A percentile compares a stretch with the other conserved stretches of the same genome.
Evolutionary conservation across 2,113 vertebrate genomes (phyloP).

Genomic region (Saimiri boliviensis): DNA sequence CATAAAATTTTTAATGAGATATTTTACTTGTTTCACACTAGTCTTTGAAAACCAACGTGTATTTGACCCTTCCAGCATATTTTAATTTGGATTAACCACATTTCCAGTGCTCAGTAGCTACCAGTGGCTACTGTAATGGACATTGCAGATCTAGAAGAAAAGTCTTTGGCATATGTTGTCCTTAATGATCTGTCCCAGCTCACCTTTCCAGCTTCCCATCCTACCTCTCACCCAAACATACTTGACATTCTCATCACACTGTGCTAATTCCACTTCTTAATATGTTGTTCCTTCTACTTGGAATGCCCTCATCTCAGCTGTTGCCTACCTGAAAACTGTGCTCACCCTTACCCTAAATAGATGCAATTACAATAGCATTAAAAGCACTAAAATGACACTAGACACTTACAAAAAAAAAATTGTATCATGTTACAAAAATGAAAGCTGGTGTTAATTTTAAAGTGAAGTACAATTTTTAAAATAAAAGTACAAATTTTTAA

Average conservation of each 20-base stretch:
- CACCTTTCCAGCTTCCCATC: background rate
- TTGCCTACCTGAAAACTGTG: background rate
- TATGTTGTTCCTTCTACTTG: background rate
- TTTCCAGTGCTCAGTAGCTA: background rate
- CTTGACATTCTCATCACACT: background rate
- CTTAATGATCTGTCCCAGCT: background rate
- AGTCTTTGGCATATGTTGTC: background rate
- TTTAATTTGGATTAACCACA: background rate
- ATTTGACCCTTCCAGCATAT: background rate
- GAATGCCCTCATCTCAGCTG: background rate
- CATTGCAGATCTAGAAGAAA: background rate
- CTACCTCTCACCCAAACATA: background rate
- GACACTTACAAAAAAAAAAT: background rate
- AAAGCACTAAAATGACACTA: background rate
- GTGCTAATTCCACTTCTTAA: background rate
- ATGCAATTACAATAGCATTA: background rate
- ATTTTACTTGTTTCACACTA: background rate
- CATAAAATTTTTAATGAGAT: background rate
- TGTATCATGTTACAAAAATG: background rate
- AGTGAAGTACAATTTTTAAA: background rate
- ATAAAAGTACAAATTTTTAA: no score
- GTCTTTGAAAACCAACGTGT: background rate
- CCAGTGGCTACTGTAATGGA: background rate
- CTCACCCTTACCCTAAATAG: background rate
- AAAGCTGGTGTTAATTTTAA: background rate